These are phyloP conservation scores for Malachius bipustulatus DNA, from an alignment of 2,888 invertebrate genomes.

Conservation along the genomic window DNA sequence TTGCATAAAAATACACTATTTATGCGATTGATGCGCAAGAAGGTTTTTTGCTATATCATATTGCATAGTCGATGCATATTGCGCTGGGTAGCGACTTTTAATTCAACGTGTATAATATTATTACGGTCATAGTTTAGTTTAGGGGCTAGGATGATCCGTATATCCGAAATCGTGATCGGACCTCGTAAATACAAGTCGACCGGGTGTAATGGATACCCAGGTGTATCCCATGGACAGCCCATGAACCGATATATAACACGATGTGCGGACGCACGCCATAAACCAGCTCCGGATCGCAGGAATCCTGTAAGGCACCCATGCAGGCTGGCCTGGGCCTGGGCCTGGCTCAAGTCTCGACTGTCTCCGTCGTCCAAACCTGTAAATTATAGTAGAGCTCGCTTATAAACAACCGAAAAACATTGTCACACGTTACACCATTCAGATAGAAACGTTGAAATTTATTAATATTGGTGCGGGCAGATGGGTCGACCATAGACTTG, in stretches of 20 bases:
- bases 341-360: conserved; percentile 25
- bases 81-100: no score
- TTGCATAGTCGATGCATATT: no score
- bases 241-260: conserved; percentile 13
- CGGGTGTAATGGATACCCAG: no score
- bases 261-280: conserved; percentile 7
- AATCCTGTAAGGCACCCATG: conserved; percentile 25
- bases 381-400: conserved; percentile 27
- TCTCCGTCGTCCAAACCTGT: conserved; percentile 16
- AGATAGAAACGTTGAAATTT: conserved; percentile 28
- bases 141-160: no score
- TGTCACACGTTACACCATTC: conserved; percentile 25
- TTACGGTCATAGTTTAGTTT: no score
- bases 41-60: no score
- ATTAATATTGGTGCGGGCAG: conserved; percentile 25
- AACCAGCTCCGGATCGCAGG: conserved; percentile 5
- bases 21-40: no score
- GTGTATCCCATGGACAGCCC: no score
- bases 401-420: conserved; percentile 29
- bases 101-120: no score
- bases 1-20: no score
- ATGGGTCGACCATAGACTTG: conserved; percentile 20
- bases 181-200: no score
- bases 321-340: conserved; percentile 29
- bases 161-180: no score